Evolutionary conservation across 2,888 invertebrate genomes (phyloP).

Genomic region (Euzetes globulus): DNA sequence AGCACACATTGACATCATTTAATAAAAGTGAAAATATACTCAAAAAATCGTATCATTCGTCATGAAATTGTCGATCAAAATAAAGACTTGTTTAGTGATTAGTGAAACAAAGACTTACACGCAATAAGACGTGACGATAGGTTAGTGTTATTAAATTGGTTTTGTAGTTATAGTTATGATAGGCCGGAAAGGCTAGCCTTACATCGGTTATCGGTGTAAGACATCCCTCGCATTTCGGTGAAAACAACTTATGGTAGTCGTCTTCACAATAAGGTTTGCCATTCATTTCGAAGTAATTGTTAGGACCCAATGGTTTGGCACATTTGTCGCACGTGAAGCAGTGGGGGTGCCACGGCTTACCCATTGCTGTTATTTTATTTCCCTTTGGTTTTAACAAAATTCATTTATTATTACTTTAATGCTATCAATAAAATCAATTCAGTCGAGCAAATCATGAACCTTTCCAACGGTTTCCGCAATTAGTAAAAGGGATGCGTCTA

Average conservation of each 20-base stretch:
- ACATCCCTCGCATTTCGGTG: slow-evolving; percentile 96
- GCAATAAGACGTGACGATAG: background rate
- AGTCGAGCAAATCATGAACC: no score
- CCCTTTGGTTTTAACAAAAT: background rate
- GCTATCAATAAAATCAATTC: no score
- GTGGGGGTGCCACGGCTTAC: slow-evolving; percentile 97
- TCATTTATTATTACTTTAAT: slow-evolving; percentile 49
- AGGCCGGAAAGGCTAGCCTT: slow-evolving; percentile 15
- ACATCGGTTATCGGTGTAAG: slow-evolving; percentile 85
- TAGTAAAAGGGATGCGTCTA: no score
- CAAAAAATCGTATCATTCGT: no score
- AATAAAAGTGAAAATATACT: no score
- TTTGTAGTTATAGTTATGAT: background rate
- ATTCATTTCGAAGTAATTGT: slow-evolving; percentile 97
- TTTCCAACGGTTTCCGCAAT: no score
- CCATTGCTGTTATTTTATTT: slow-evolving; percentile 58
- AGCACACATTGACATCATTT: no score
- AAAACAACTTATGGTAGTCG: slow-evolving; percentile 93
- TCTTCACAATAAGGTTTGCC: slow-evolving; percentile 95
- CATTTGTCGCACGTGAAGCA: slow-evolving; percentile 99
- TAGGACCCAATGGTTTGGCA: slow-evolving; percentile 89
- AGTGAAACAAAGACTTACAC: slow-evolving; percentile 7
- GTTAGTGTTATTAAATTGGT: slow-evolving; percentile 11
- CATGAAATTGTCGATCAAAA: background rate
- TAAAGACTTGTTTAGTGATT: background rate